Evolutionary conservation across 2,888 invertebrate species (phyloP).

Genomic region (Melipona beecheii): DNA sequence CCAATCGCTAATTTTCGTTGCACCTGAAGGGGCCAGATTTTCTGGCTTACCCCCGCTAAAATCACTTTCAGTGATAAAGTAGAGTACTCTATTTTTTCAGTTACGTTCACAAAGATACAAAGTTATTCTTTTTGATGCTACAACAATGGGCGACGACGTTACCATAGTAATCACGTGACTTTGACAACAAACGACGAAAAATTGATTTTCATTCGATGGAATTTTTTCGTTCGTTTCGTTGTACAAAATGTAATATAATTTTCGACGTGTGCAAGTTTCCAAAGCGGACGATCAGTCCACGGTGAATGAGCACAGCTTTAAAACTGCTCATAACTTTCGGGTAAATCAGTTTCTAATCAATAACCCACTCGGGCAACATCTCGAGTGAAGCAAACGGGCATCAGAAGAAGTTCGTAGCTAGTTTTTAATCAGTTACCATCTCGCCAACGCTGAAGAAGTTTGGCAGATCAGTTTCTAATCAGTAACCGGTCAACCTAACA

Average conservation of each 20-base stretch:
- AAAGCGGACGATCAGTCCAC: not conserved
- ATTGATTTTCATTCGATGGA: not conserved
- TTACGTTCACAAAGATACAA: too few species aligned
- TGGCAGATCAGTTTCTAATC: slow-evolving; percentile 21
- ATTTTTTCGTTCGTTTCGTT: not conserved
- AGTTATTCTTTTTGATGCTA: too few species aligned
- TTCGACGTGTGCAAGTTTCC: not conserved
- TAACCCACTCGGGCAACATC: slow-evolving; percentile 14
- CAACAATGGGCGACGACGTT: too few species aligned
- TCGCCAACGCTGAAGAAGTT: not conserved
- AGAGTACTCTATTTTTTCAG: too few species aligned
- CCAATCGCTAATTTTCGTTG: too few species aligned
- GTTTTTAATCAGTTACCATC: slow-evolving; percentile 28
- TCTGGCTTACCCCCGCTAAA: too few species aligned
- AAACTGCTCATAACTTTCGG: slow-evolving; percentile 1
- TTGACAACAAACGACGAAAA: too few species aligned
- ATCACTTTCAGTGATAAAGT: too few species aligned
- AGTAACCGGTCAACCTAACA: slow-evolving; percentile 12
- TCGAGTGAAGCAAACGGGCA: slow-evolving; percentile 4
- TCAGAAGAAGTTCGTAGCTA: slow-evolving; percentile 20
- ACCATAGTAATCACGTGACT: too few species aligned
- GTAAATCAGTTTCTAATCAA: slow-evolving; percentile 25
- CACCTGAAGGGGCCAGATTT: too few species aligned
- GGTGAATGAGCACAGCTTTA: not conserved
- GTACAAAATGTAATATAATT: too few species aligned